Base-by-base conservation (phyloP, 1,140 invertebrate species). In the Dinoponera quadriceps region DNA sequence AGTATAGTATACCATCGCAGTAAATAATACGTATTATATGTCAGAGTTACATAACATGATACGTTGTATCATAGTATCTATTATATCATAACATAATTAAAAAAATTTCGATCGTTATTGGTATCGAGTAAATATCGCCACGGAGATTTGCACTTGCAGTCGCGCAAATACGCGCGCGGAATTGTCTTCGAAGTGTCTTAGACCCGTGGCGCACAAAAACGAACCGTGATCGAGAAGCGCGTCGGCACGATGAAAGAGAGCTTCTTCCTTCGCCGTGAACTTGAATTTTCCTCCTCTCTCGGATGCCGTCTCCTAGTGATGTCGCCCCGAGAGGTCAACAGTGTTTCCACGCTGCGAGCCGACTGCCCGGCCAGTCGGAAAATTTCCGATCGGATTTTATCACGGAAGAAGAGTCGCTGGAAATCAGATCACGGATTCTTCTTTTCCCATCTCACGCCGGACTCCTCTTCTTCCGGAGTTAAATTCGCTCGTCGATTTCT, bases 241-340 rank as follows among this genome's bases (percentile, higher is more conserved):
- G 55, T 16, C 54, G 14, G 14, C 13, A 0, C 22, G 13, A 63
- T n/a, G n/a, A 48, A 60, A 80, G 59, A 38, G 59, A 7, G 7
- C 2, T 33, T 77, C 22, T 68, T 4, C 63, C 18, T 59, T 25
- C 18, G 18, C 44, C 51, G n/a, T 86, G 87, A 90, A 90, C 87
- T 89, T 90, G 87, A 91, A 89, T 85, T 84, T 59, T 7, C 57
- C 55, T 66, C 69, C 33, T 49, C 65, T 49, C 29, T 22, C 16
- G 33, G 16, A 54, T 66, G 16, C 65, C 54, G 9, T 73, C 27
- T 54, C 20, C 25, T 83, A 54, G 69, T 84, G 82, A 51, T 74
- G 85, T 82, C 86, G 25, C 48, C 55, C 29, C 13, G 60, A 83
- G 60, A 83, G 85, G 85, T 89, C 88, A 90, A 83, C 82, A 83